Percentiles rank a stretch among this genome's conserved stretches.
These are phyloP conservation scores for Drosophila histrio DNA, from an alignment of 2,888 invertebrate genomes.

Conservation along the genomic window DNA sequence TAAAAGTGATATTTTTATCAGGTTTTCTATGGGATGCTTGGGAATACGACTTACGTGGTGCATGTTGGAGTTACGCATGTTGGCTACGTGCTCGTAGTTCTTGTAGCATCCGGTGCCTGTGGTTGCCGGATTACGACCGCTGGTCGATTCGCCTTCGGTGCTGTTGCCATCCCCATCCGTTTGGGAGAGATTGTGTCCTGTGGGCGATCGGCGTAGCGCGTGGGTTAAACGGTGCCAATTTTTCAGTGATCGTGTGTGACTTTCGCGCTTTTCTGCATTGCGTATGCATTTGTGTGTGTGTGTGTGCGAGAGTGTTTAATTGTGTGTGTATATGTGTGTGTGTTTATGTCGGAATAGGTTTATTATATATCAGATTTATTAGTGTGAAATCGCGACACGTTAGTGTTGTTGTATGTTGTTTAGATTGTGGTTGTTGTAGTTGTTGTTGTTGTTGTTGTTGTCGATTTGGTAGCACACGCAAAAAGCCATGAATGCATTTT, in stretches of 20 bases:
- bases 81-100: conserved; percentile 89
- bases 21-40: not conserved
- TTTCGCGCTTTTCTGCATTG: conserved; percentile 84
- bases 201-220: conserved; percentile 85
- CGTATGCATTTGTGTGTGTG: conserved; percentile 31
- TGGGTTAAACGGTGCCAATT: conserved; percentile 85
- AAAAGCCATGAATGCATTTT: conserved; percentile 81
- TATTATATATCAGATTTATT: conserved; percentile 21
- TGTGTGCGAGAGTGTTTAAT: conserved; percentile 30
- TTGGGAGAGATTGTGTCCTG: conserved; percentile 96
- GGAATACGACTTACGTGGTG: conserved; percentile 78
- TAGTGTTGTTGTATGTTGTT: conserved; percentile 26
- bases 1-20: not conserved
- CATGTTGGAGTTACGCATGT: conserved; percentile 82
- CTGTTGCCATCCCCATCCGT: conserved; percentile 95
- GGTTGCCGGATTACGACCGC: conserved; percentile 88
- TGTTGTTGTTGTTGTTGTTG: conserved; percentile 41
- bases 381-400: conserved; percentile 29
- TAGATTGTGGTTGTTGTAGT: conserved; percentile 36
- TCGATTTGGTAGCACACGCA: conserved; percentile 58
- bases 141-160: conserved; percentile 86
- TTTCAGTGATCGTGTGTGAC: conserved; percentile 84
- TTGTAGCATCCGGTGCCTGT: conserved; percentile 91
- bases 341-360: conserved; percentile 24
- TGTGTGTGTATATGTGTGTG: conserved; percentile 24